A percentile compares a stretch with the other conserved stretches of the same genome.
phyloP scores from a whole-genome alignment of 1,140 invertebrate genomes.

The Drosophila varians region DNA sequence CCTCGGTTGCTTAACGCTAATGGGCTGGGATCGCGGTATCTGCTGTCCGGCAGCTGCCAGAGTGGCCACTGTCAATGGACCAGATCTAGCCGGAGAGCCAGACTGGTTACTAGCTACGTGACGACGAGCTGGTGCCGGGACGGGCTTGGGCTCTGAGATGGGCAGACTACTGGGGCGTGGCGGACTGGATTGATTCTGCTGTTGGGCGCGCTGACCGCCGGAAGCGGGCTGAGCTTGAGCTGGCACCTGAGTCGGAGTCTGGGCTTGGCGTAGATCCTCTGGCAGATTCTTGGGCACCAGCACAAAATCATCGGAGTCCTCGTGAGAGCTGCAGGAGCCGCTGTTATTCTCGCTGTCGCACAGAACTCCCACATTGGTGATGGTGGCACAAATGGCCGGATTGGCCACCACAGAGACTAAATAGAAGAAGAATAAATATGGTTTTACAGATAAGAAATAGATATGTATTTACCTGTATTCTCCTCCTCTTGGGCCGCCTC shows the following conservation, averaged over 20 bases:
- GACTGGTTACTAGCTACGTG: conserved; percentile 24
- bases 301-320: conserved; percentile 92
- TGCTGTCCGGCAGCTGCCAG: conserved; percentile 69
- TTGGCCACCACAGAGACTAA: conserved; percentile 81
- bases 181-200: conserved; percentile 85
- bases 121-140: conserved; percentile 88
- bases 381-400: conserved; percentile 81
- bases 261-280: conserved; percentile 75
- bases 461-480: conserved; percentile 49
- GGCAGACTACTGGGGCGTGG: conserved; percentile 88
- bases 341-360: conserved; percentile 84
- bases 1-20: conserved; percentile 88
- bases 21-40: conserved; percentile 92
- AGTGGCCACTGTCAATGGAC: conserved; percentile 59
- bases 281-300: conserved; percentile 91
- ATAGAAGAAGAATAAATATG: too few species aligned
- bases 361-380: conserved; percentile 79
- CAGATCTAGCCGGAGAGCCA: conserved; percentile 48
- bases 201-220: conserved; percentile 41
- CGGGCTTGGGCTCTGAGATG: conserved; percentile 91
- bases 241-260: conserved; percentile 48
- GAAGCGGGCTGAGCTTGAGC: conserved; percentile 14
- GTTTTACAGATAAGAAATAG: too few species aligned
- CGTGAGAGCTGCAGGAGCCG: conserved; percentile 87
- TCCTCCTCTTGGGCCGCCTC: conserved; percentile 70